Percentiles rank a stretch among this genome's conserved stretches.
Evolutionary conservation across 2,113 vertebrate species (phyloP).

Genomic region (Polyodon spathula): DNA sequence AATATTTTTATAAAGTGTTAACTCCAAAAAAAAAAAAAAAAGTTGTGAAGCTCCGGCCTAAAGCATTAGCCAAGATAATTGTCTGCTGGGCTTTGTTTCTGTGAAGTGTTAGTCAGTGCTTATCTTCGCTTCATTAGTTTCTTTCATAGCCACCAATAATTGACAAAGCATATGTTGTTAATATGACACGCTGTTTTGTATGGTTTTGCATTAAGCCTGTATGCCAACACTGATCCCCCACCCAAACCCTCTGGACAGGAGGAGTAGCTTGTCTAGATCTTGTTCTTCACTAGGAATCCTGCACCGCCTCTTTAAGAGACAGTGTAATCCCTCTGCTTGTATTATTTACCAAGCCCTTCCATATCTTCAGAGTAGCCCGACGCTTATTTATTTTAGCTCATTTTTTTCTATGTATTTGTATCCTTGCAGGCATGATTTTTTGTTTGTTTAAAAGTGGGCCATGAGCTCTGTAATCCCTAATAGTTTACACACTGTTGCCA

Average conservation of each 20-base stretch:
- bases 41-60: too few species aligned
- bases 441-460: slow-evolving; percentile 9
- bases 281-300: slow-evolving; percentile 11
- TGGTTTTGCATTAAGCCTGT: background rate
- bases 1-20: too few species aligned
- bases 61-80: background rate
- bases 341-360: slow-evolving; percentile 7
- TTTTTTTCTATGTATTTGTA: background rate
- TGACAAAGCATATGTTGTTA: background rate
- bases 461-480: slow-evolving; percentile 13
- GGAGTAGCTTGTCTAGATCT: background rate
- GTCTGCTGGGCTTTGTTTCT: background rate
- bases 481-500: slow-evolving; percentile 7
- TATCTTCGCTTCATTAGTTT: background rate
- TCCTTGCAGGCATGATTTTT: slow-evolving; percentile 2
- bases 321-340: slow-evolving; percentile 7
- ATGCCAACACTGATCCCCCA: too few species aligned
- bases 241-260: background rate
- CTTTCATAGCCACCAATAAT: background rate
- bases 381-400: background rate
- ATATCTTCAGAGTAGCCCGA: background rate
- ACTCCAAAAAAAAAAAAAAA: too few species aligned
- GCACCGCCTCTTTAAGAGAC: background rate
- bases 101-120: background rate
- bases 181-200: background rate